Conservation (phyloP, 1,140 invertebrate species). For the Telenomus remus region DNA sequence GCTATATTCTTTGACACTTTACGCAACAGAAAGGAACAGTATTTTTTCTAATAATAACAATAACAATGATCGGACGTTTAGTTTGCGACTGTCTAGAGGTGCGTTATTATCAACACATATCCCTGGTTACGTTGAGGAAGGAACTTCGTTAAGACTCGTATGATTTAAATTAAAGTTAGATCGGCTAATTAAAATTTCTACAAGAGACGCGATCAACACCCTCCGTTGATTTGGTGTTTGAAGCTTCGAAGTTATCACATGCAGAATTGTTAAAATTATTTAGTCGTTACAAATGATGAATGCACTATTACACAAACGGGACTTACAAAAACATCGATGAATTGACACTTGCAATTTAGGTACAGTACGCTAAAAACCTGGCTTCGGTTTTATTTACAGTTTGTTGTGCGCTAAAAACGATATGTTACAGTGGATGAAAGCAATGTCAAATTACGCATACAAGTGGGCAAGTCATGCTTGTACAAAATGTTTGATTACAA, state of each 20-base stretch:
- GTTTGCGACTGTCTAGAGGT: constrained; percentile 9
- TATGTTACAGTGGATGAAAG: constrained; percentile 16
- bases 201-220: constrained; percentile 14
- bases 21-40: background rate
- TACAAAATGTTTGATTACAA: constrained; percentile 3
- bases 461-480: too few species aligned
- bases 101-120: constrained; percentile 25
- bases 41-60: constrained; percentile 11
- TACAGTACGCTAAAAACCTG: background rate
- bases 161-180: background rate
- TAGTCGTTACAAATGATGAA: constrained; percentile 3
- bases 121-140: constrained; percentile 24
- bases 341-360: background rate
- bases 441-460: too few species aligned
- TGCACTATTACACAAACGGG: background rate
- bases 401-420: too few species aligned
- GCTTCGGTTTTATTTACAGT: constrained; percentile 16
- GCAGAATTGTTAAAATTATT: constrained; percentile 6
- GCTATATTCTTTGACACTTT: constrained; percentile 4
- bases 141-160: constrained; percentile 18
- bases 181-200: constrained; percentile 5
- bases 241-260: constrained; percentile 31
- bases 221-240: constrained; percentile 22
- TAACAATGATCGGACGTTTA: constrained; percentile 29
- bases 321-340: constrained; percentile 15